Percentiles rank a stretch among this genome's conserved stretches.
phyloP scores from a whole-genome alignment of 2,113 vertebrate genomes.

The Taxidea taxus region DNA sequence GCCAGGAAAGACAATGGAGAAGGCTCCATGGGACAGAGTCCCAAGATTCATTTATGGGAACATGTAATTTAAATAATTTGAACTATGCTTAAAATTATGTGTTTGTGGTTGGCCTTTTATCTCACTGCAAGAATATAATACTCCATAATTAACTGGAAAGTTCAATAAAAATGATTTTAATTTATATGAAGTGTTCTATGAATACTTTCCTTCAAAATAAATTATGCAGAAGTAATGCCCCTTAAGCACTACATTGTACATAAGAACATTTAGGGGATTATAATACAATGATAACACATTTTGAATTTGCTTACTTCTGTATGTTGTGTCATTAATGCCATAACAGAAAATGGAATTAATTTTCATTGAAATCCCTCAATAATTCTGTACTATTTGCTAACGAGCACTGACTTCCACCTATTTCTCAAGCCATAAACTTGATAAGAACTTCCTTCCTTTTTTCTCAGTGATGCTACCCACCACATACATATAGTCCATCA shows the following conservation, averaged over 20 bases:
- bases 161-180: constrained; percentile 33
- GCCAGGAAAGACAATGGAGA: neutral
- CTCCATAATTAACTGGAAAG: neutral
- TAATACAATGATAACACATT: neutral
- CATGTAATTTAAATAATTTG: neutral
- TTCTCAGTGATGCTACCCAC: neutral
- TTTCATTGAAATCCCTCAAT: neutral
- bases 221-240: neutral
- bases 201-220: constrained; percentile 24
- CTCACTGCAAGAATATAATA: neutral
- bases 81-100: neutral
- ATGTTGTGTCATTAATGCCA: neutral
- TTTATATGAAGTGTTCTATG: neutral
- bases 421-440: neutral
- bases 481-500: neutral
- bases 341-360: neutral
- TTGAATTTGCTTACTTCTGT: neutral
- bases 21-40: neutral
- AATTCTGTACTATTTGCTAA: neutral
- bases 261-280: neutral
- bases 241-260: neutral
- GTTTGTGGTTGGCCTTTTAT: neutral
- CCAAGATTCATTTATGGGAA: neutral
- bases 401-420: neutral
- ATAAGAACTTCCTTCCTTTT: neutral